A percentile compares a stretch with the other conserved stretches of the same genome.
phyloP scores from a whole-genome alignment of 2,888 invertebrate genomes.

The Nemurella pictetii region DNA sequence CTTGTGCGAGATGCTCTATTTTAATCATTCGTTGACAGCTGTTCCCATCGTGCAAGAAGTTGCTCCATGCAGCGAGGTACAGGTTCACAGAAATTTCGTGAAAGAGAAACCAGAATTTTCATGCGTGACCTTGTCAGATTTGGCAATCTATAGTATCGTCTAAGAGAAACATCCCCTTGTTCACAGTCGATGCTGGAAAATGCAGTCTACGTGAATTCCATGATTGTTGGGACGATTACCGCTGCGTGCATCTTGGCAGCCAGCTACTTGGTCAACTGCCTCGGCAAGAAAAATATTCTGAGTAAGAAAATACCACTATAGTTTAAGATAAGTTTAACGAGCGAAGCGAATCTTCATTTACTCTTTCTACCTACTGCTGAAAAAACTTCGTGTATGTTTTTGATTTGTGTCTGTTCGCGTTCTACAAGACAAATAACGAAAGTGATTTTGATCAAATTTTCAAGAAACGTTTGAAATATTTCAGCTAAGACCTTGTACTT shows the following conservation, averaged over 20 bases:
- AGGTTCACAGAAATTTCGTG: neutral
- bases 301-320: constrained; percentile 53
- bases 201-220: constrained; percentile 59
- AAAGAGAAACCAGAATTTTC: neutral
- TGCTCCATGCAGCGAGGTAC: constrained; percentile 49
- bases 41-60: constrained; percentile 57
- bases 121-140: neutral
- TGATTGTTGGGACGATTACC: constrained; percentile 62
- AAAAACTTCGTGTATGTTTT: too few relatives aligned
- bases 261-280: constrained; percentile 60
- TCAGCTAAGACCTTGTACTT: too few relatives aligned
- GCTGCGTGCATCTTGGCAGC: constrained; percentile 60
- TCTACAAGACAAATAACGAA: too few relatives aligned
- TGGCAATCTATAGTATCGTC: too few relatives aligned
- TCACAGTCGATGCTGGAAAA: constrained; percentile 52
- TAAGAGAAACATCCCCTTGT: constrained; percentile 44
- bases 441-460: too few relatives aligned
- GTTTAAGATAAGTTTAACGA: too few relatives aligned
- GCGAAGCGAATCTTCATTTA: too few relatives aligned
- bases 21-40: constrained; percentile 68
- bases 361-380: too few relatives aligned
- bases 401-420: too few relatives aligned
- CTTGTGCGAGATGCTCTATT: constrained; percentile 62
- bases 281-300: constrained; percentile 62
- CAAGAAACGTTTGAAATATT: too few relatives aligned